A percentile compares a stretch with the other conserved stretches of the same genome.
These are phyloP conservation scores for Dendrolimus kikuchii DNA, from an alignment of 1,140 invertebrate species.

Conservation along the genomic window DNA sequence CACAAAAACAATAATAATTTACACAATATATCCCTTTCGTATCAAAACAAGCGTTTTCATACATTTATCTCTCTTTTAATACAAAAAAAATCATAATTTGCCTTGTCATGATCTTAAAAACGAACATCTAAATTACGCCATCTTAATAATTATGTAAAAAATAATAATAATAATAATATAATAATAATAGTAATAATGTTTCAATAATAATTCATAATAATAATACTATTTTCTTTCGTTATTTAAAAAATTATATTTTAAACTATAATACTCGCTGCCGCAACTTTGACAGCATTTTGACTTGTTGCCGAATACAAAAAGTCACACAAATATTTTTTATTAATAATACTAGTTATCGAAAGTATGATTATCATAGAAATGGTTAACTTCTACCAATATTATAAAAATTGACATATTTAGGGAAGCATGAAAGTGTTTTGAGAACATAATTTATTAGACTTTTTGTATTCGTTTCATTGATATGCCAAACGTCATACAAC, in stretches of 20 bases:
- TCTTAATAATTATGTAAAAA: slow-evolving; percentile 60
- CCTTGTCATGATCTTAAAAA: slow-evolving; percentile 64
- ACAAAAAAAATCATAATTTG: slow-evolving; percentile 37
- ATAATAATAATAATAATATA: slow-evolving; percentile 19
- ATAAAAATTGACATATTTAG: no score
- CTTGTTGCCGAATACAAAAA: no score
- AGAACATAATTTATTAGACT: no score
- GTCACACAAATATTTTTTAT: no score
- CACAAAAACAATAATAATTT: slow-evolving; percentile 43
- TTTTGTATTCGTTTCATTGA: slow-evolving; percentile 13
- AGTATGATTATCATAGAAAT: no score
- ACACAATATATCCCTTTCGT: slow-evolving; percentile 31
- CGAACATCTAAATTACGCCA: slow-evolving; percentile 68
- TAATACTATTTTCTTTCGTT: slow-evolving; percentile 41
- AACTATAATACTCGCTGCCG: slow-evolving; percentile 61
- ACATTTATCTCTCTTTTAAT: slow-evolving; percentile 25
- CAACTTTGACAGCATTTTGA: slow-evolving; percentile 25
- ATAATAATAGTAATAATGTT: background rate
- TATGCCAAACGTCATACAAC: slow-evolving; percentile 49
- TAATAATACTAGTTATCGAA: no score
- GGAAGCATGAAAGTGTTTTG: no score
- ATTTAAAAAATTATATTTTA: slow-evolving; percentile 34
- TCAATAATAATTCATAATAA: slow-evolving; percentile 22
- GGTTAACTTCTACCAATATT: no score
- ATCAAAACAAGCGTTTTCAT: slow-evolving; percentile 43